Evolutionary conservation across 2,797 vertebrate genomes (phyloP), one percentile per base, ranked within the genome.

Genomic region (Enteromius trimaculatus): DNA sequence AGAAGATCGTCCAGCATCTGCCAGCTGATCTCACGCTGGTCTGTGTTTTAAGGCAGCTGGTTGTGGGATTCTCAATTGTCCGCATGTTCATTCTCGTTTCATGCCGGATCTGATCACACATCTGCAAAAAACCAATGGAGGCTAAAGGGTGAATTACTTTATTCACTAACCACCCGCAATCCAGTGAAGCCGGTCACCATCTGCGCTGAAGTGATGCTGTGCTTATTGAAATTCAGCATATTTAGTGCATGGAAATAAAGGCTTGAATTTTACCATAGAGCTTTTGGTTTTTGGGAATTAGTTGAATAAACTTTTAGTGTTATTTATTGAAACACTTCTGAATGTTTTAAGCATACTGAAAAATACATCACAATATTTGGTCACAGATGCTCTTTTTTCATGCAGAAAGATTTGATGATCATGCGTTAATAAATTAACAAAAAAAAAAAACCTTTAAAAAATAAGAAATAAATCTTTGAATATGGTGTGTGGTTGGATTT

Each of bases 1-100:
- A 1, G 44, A 47, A 74, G 83, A 82, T 76, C 70, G 71, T 71
- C 85, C 77, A 29, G 84, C 79, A 79, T 82, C 81, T 83, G 85
- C 51, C 74, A 78, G 85, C 90, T 91, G 88, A 91, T 92, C 89
- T 89, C 87, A 89, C 86, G 88, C 16, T 77, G 79, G 82, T 79
- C 55, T 3, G 13, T 53, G 72, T 77, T 66, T 60, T 65, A 84
- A 23, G 4, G 64, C 65, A 79, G 53, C 66, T 79, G 77, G 69
- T 79, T 47, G 23, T 3, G 23, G n/a, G 58, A 31, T 74, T 81
- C n/a, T 55, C 71, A 42, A n/a, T 66, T 49, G n/a, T 51, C 11
- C 31, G 26, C n/a, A 26, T 7, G n/a, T 26, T 64, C 42, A 26
- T 76, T 74, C 31, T 75, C 10, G 23, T 39, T 42, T 66, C 17